Base-by-base conservation (phyloP, 2,888 invertebrate genomes). In the Drosophila gaucha region DNA sequence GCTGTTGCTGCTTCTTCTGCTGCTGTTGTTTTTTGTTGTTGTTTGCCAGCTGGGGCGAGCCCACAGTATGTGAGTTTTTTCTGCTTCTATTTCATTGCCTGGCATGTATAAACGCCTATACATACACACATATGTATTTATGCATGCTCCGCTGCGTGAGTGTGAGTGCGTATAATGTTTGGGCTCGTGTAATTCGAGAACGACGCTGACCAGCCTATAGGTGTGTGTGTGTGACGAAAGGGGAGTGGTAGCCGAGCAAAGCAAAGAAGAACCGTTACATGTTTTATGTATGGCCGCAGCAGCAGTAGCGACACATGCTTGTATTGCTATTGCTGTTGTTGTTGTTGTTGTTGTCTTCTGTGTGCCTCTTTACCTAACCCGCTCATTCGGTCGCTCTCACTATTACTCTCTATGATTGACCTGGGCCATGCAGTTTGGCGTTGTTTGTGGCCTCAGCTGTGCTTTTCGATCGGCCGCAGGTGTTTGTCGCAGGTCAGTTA, bases 21-120 rank as follows among this genome's bases (percentile, higher is more conserved):
- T 66, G 22, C 24, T 62, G 28, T 18, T 56, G 70, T 67, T 67
- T 67, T 67, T 56, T 47, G 39, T 39, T 64, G 66, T 52, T 59
- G 38, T 46, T 57, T 49, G 51, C 31, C 67, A 52, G 59, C 36
- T 62, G 67, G 35, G 63, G 39, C 58, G 74, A 73, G 73, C 76
- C 73, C 76, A 73, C 60, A 20, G 59, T 64, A 35, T 67, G 36
- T 65, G 58, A 30, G 63, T 70, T 75, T 55, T 58, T 52, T 65
- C 52, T 57, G 57, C 56, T 71, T 71, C 76, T 76, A 63, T 67
- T 70, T 63, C 58, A 51, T 43, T 74, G 60, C 66, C 51, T 60
- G 24, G 18, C 36, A 31, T 43, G 54, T 54, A 22, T 31, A 38
- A 18, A 49, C 24, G 16, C 24, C 26, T 41, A 60, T 31, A 52